A percentile compares a stretch with the other conserved stretches of the same genome.
Conservation (phyloP, 2,888 invertebrate species). For the Diadegma fenestrale region DNA sequence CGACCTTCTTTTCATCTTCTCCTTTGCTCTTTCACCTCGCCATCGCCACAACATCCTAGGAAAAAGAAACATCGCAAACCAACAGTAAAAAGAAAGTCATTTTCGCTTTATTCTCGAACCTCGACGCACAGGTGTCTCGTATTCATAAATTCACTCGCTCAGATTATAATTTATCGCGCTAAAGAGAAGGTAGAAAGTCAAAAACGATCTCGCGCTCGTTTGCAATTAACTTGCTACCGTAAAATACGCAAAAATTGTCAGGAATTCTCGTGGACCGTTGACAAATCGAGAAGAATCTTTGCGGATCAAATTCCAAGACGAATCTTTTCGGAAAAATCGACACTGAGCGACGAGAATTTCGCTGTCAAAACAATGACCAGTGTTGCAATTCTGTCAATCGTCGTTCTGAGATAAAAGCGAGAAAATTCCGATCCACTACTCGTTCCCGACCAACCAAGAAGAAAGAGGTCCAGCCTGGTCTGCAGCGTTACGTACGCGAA, state of each 20-base stretch:
- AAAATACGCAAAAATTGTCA: neutral
- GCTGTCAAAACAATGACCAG: constrained; percentile 60
- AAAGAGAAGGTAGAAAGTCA: constrained; percentile 34
- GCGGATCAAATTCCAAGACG: neutral
- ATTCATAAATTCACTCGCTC: constrained; percentile 16
- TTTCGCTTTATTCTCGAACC: constrained; percentile 47
- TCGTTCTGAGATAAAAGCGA: constrained; percentile 43
- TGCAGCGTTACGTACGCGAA: constrained; percentile 72
- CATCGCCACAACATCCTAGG: constrained; percentile 30
- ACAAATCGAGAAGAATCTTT: neutral
- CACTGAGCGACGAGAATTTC: constrained; percentile 31
- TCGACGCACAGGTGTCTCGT: constrained; percentile 47
- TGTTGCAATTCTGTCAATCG: constrained; percentile 56
- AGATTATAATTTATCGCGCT: constrained; percentile 15
- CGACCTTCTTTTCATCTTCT: constrained; percentile 64
- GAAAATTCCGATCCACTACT: constrained; percentile 52
- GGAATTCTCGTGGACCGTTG: neutral
- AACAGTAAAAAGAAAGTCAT: constrained; percentile 38
- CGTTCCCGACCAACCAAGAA: constrained; percentile 23
- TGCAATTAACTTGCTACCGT: constrained; percentile 5
- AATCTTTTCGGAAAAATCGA: neutral
- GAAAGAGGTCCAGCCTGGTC: constrained; percentile 54
- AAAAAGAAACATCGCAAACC: constrained; percentile 21
- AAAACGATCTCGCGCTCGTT: constrained; percentile 25
- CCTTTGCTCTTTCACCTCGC: constrained; percentile 48